Percentiles rank a stretch among this genome's conserved stretches.
phyloP scores from a whole-genome alignment of 2,113 vertebrate species.

The Saguinus midas region DNA sequence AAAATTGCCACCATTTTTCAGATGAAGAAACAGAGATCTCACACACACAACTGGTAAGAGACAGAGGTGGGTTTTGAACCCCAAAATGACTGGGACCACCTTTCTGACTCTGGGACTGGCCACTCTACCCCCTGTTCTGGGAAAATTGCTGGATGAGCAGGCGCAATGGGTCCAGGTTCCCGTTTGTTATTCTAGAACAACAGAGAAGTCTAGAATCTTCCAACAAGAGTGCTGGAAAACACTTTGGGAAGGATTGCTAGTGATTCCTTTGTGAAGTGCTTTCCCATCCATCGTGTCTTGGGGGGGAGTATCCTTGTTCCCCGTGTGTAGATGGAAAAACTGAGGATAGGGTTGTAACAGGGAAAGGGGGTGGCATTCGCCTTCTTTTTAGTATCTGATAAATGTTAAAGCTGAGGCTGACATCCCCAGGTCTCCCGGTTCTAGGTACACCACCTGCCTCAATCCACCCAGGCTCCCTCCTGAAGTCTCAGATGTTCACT shows the following conservation, averaged over 20 bases:
- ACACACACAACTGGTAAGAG: accelerated
- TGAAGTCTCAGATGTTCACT: background rate
- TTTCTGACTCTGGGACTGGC: background rate
- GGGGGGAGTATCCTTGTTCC: accelerated
- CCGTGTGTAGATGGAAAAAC: background rate
- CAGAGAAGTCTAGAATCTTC: background rate
- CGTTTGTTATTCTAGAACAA: no score
- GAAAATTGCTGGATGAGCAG: background rate
- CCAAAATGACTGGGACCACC: accelerated
- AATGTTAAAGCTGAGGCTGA: background rate
- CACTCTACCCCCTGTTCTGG: no score
- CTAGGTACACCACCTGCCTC: accelerated
- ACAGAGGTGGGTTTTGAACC: accelerated
- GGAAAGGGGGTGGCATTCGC: no score
- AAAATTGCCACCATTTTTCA: background rate
- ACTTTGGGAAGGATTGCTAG: background rate
- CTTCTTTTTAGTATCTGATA: no score
- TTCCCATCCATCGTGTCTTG: background rate
- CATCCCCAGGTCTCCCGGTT: background rate
- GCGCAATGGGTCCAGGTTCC: accelerated
- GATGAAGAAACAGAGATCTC: background rate
- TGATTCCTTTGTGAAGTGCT: background rate
- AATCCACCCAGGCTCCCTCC: accelerated
- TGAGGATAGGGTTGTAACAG: background rate
- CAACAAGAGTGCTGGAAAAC: accelerated